phyloP scores from a whole-genome alignment of 2,888 invertebrate genomes.

The Agapostemon virescens region DNA sequence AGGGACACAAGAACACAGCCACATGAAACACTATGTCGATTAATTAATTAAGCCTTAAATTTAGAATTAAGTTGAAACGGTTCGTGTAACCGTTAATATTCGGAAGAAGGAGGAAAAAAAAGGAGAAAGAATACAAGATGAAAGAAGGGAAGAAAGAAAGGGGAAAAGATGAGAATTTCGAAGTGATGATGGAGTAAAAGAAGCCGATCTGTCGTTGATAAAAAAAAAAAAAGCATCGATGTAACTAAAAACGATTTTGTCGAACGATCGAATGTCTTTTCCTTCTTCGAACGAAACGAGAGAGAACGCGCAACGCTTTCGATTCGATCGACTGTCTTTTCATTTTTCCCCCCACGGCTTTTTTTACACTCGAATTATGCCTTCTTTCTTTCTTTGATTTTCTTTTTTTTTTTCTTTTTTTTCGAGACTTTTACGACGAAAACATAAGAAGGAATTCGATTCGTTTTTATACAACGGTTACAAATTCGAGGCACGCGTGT shows the following conservation, averaged over 20 bases:
- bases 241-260: slow-evolving; percentile 21
- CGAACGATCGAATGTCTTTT: not conserved
- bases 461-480: not conserved
- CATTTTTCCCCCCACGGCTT: not conserved
- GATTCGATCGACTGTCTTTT: not conserved
- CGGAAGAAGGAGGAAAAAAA: not conserved
- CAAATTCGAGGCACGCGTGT: slow-evolving; percentile 11
- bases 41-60: slow-evolving; percentile 70
- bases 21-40: slow-evolving; percentile 69
- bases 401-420: too few species aligned
- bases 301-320: not conserved
- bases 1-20: slow-evolving; percentile 61
- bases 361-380: not conserved
- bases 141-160: slow-evolving; percentile 28
- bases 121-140: not conserved
- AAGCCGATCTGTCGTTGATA: slow-evolving; percentile 31
- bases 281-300: not conserved
- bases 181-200: too few species aligned
- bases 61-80: slow-evolving; percentile 64
- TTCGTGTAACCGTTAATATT: slow-evolving; percentile 26
- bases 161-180: too few species aligned
- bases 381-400: slow-evolving; percentile 7
- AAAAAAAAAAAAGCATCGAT: slow-evolving; percentile 9
- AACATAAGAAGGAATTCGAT: not conserved
- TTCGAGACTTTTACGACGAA: not conserved